Conservation (phyloP, 1,140 invertebrate genomes). For the Grapholita molesta region DNA sequence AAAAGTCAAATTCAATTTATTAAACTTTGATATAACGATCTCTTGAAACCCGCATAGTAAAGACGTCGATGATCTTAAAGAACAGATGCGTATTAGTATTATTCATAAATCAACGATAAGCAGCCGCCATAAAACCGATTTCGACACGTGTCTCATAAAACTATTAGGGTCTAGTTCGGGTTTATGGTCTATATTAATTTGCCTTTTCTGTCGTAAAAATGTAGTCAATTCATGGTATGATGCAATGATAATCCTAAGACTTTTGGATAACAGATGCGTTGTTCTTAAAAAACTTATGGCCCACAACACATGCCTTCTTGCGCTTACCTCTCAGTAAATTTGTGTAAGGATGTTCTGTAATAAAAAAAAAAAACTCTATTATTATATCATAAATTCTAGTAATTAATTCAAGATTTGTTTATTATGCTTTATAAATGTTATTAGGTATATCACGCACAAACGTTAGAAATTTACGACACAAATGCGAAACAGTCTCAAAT, state of each 20-base stretch:
- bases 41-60: neutral
- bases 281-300: no score
- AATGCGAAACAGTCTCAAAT: no score
- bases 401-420: no score
- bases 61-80: neutral
- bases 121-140: neutral
- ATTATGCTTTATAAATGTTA: no score
- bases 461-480: no score
- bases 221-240: conserved; percentile 25
- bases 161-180: conserved; percentile 25
- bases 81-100: neutral
- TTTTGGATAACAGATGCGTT: neutral
- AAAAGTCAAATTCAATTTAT: no score
- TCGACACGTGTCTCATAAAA: conserved; percentile 40
- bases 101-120: conserved; percentile 5
- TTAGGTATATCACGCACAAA: no score
- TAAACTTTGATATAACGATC: neutral
- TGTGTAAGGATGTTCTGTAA: no score
- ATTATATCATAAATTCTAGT: no score
- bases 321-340: no score
- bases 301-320: no score
- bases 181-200: neutral
- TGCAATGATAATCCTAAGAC: neutral
- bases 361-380: no score
- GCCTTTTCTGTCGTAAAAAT: conserved; percentile 35